These are phyloP conservation scores for Zeuzera pyrina DNA, from an alignment of 2,888 invertebrate genomes.

Conservation along the genomic window DNA sequence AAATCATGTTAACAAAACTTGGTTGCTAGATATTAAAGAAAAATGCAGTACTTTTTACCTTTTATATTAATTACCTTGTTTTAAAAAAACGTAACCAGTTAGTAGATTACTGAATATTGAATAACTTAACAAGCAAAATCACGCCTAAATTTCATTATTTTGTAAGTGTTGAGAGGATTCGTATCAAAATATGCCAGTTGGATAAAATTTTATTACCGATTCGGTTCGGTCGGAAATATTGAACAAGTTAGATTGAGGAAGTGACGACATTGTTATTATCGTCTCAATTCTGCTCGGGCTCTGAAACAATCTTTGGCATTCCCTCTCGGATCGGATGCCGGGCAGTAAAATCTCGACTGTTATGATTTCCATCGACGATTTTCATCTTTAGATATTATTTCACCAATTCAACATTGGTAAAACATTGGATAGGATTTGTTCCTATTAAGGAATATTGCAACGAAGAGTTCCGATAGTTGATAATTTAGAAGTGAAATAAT, in stretches of 20 bases:
- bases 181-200: conserved; percentile 27
- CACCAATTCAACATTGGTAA: conserved; percentile 20
- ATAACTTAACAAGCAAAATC: too few relatives aligned
- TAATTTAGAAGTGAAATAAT: background rate
- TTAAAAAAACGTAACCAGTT: too few relatives aligned
- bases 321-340: conserved; percentile 43
- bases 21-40: too few relatives aligned
- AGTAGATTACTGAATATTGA: too few relatives aligned
- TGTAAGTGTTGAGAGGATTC: too few relatives aligned
- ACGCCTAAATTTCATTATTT: too few relatives aligned
- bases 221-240: conserved; percentile 49
- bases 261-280: conserved; percentile 68
- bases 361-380: conserved; percentile 48
- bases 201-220: conserved; percentile 51
- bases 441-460: too few relatives aligned
- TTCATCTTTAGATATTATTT: conserved; percentile 39
- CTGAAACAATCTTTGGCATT: conserved; percentile 56
- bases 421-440: conserved; percentile 15
- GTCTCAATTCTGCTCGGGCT: conserved; percentile 46
- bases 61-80: too few relatives aligned
- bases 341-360: conserved; percentile 49
- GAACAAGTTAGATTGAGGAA: conserved; percentile 65
- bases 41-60: too few relatives aligned
- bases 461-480: background rate
- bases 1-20: too few relatives aligned